These are phyloP conservation scores for Paradisaea rubra DNA, from an alignment of 2,113 vertebrate genomes.

Conservation along the genomic window DNA sequence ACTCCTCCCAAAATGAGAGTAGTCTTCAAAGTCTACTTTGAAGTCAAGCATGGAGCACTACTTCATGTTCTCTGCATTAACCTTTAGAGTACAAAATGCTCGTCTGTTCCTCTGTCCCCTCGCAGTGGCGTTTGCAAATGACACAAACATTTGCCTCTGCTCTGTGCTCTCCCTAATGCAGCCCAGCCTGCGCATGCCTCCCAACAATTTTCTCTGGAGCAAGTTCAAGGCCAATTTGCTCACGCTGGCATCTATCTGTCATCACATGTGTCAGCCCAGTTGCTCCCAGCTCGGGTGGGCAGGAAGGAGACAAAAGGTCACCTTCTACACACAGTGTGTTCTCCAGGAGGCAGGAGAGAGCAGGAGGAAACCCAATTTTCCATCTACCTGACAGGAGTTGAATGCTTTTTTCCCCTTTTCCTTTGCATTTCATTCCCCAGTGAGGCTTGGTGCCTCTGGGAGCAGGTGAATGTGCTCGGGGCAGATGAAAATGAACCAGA, in stretches of 20 bases:
- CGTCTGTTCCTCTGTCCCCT: neutral
- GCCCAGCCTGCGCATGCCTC: neutral
- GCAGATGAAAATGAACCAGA: neutral
- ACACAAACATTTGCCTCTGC: neutral
- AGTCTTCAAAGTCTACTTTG: neutral
- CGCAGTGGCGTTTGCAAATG: neutral
- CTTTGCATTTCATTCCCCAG: neutral
- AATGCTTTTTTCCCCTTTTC: neutral
- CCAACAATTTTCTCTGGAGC: constrained; percentile 11
- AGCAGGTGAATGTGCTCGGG: neutral
- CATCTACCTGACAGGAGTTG: neutral
- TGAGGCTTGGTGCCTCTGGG: neutral
- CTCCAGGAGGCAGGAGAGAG: neutral
- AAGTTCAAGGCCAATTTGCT: constrained; percentile 26
- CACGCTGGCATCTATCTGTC: constrained; percentile 15
- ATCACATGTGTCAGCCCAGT: neutral
- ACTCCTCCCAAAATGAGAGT: neutral
- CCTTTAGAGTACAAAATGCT: neutral
- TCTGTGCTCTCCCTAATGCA: neutral
- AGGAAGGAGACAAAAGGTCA: constrained; percentile 23
- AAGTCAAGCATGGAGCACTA: neutral
- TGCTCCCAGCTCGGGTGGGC: neutral
- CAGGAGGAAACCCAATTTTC: neutral
- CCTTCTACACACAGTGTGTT: neutral
- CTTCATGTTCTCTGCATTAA: neutral